phyloP scores from a whole-genome alignment of 2,113 vertebrate species.

The Ochotona curzoniae region DNA sequence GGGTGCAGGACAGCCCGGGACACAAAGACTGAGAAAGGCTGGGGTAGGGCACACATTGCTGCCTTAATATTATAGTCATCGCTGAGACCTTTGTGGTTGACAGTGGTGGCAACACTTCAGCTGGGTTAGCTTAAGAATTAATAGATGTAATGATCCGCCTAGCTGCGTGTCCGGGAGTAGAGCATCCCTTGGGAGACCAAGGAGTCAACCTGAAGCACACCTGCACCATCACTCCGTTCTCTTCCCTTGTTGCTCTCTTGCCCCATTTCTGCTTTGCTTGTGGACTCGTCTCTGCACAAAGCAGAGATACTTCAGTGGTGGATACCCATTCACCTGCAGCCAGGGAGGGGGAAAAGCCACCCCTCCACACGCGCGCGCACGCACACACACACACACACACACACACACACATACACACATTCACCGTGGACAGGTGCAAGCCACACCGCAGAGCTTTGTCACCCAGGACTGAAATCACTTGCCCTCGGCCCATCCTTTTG shows the following conservation, averaged over 20 bases:
- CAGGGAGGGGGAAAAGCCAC: background rate
- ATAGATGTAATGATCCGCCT: background rate
- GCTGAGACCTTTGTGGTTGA: background rate
- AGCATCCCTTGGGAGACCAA: no score
- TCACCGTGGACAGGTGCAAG: background rate
- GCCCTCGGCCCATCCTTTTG: rapidly evolving
- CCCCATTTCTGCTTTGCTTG: background rate
- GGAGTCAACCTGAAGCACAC: background rate
- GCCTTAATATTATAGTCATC: rapidly evolving
- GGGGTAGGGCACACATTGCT: background rate
- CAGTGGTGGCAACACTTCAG: background rate
- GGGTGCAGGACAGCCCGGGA: background rate
- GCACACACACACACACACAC: no score
- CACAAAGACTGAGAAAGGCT: background rate
- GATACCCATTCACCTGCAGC: rapidly evolving
- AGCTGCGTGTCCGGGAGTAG: background rate
- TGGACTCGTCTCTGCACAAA: background rate
- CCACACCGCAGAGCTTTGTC: background rate
- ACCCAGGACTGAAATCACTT: background rate
- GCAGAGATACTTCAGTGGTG: background rate
- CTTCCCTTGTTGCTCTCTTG: background rate
- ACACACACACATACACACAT: no score
- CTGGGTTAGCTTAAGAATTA: background rate
- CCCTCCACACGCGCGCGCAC: no score
- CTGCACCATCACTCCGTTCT: no score